phyloP scores from a whole-genome alignment of 64 coral and sea anemone genomes.

The Pocillopora damicornis region DNA sequence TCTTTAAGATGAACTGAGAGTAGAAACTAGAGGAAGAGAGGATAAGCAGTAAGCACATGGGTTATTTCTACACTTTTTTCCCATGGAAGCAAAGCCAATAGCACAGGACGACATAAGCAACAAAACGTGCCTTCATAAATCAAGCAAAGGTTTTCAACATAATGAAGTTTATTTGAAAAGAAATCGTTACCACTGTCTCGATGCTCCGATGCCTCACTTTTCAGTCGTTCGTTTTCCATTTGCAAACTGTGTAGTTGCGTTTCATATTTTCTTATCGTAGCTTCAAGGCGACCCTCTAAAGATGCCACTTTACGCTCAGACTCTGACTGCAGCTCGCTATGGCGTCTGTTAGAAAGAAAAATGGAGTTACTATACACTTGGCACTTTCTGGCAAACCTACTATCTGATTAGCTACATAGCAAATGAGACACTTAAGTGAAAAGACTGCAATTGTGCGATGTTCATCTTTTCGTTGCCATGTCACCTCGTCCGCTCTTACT shows the following conservation, averaged over 20 bases:
- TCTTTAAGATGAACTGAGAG: neutral
- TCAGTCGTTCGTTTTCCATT: constrained; percentile 62
- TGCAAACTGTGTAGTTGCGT: constrained; percentile 65
- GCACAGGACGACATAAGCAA: too few relatives aligned
- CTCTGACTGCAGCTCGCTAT: constrained; percentile 58
- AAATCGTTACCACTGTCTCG: constrained; percentile 1
- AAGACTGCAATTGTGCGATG: too few relatives aligned
- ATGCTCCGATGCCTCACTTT: neutral
- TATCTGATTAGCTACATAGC: neutral
- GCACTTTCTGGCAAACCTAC: neutral
- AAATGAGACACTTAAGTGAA: too few relatives aligned
- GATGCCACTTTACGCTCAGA: constrained; percentile 74
- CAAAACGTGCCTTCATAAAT: too few relatives aligned
- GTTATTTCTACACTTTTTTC: too few relatives aligned
- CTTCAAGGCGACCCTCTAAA: constrained; percentile 61
- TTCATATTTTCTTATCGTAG: constrained; percentile 79
- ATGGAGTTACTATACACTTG: neutral
- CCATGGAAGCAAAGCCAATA: too few relatives aligned
- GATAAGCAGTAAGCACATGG: too few relatives aligned
- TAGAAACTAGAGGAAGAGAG: too few relatives aligned
- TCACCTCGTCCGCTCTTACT: too few relatives aligned
- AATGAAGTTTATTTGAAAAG: too few relatives aligned
- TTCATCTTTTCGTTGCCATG: too few relatives aligned
- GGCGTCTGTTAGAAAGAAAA: constrained; percentile 22
- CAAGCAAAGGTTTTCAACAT: too few relatives aligned